Conservation (phyloP, 2,888 invertebrate genomes). For the Pyrgus malvae region DNA sequence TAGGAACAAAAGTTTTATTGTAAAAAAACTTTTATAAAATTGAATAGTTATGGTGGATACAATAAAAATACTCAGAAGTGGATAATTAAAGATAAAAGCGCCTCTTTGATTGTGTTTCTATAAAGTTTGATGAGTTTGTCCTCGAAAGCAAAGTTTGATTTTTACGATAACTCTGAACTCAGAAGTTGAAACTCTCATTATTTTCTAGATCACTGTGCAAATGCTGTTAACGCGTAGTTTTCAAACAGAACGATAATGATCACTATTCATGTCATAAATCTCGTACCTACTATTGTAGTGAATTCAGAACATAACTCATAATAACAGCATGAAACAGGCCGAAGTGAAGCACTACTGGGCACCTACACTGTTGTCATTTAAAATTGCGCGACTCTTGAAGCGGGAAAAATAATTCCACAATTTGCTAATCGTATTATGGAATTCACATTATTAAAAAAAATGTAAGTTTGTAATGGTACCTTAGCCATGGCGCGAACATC, state of each 20-base stretch:
- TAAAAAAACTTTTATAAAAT: too few relatives aligned
- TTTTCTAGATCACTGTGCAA: too few relatives aligned
- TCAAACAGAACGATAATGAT: neutral
- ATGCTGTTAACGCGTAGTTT: too few relatives aligned
- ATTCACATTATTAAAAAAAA: neutral
- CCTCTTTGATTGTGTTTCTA: too few relatives aligned
- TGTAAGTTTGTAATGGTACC: constrained; percentile 47
- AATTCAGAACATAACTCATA: constrained; percentile 7
- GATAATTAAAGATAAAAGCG: too few relatives aligned
- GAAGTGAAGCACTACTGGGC: constrained; percentile 2
- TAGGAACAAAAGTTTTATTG: too few relatives aligned
- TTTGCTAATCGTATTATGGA: neutral
- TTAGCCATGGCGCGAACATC: constrained; percentile 73
- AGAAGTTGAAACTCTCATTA: too few relatives aligned
- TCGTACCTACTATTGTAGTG: neutral
- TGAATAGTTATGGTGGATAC: too few relatives aligned
- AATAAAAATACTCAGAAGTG: too few relatives aligned
- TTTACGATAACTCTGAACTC: too few relatives aligned
- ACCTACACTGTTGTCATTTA: constrained; percentile 1
- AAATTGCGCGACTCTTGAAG: neutral
- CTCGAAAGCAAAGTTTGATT: too few relatives aligned
- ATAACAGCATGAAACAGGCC: constrained; percentile 6
- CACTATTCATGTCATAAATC: neutral
- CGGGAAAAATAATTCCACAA: neutral
- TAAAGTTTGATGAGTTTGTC: too few relatives aligned